These are phyloP conservation scores for Homalodisca vitripennis DNA, from an alignment of 1,140 invertebrate species.

Conservation along the genomic window DNA sequence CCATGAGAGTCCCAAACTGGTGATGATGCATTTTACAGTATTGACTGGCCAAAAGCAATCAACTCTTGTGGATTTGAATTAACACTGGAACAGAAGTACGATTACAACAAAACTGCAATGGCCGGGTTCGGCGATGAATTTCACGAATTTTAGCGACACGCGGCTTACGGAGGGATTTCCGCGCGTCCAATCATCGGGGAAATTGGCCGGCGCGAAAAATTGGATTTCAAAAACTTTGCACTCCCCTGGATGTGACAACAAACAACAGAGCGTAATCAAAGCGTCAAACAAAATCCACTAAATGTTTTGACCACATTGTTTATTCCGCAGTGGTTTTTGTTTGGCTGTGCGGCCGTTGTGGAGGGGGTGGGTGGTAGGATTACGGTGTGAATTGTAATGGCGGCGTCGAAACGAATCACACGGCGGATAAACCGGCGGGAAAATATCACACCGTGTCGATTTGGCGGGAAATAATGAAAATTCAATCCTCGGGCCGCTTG, in stretches of 20 bases:
- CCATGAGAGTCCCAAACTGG: no score
- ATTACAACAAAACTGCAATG: conserved; percentile 16
- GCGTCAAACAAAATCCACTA: conserved; percentile 12
- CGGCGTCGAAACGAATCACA: conserved; percentile 27
- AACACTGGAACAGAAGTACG: neutral
- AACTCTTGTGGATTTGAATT: neutral
- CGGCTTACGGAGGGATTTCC: conserved; percentile 3
- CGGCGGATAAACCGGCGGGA: neutral
- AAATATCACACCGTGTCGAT: conserved; percentile 28
- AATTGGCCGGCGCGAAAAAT: conserved; percentile 1
- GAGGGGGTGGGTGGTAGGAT: no score
- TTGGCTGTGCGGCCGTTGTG: no score
- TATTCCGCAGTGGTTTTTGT: conserved; percentile 14
- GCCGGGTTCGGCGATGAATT: conserved; percentile 4
- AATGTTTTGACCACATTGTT: conserved; percentile 14
- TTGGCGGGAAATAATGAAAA: conserved; percentile 21
- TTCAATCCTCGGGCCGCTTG: conserved; percentile 7
- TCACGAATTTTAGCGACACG: conserved; percentile 14
- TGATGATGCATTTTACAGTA: no score
- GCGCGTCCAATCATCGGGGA: conserved; percentile 14
- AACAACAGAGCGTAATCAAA: conserved; percentile 12
- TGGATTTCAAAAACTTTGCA: conserved; percentile 24
- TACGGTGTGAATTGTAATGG: neutral
- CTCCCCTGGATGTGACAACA: neutral
- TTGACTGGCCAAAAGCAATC: neutral